Percentiles rank a stretch among this genome's conserved stretches.
Conservation (phyloP, 2,797 vertebrate species). For the Syngnathus acus region DNA sequence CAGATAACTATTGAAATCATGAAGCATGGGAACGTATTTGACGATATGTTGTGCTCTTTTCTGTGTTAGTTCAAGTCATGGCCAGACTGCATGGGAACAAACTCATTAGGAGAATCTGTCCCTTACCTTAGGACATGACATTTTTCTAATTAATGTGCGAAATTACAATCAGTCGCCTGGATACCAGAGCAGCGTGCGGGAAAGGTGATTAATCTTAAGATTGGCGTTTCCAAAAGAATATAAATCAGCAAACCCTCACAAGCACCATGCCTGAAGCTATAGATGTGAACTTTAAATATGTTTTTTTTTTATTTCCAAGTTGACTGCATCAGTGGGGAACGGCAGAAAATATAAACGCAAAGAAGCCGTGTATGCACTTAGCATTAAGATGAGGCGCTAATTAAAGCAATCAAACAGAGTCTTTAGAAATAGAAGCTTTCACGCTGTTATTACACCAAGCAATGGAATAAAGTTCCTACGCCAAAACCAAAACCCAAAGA, state of each 20-base stretch:
- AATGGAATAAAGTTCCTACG: background rate
- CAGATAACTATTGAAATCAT: background rate
- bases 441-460: background rate
- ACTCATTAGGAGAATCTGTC: background rate
- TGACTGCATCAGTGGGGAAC: constrained; percentile 44
- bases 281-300: constrained; percentile 55
- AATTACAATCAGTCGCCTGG: constrained; percentile 6
- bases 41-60: background rate
- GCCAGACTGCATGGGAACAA: background rate
- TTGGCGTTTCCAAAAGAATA: constrained; percentile 37
- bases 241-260: constrained; percentile 31
- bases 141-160: constrained; percentile 5
- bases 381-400: constrained; percentile 48
- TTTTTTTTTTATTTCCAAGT: constrained; percentile 33
- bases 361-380: constrained; percentile 44
- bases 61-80: background rate
- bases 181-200: constrained; percentile 1
- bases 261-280: constrained; percentile 32
- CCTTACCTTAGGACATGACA: constrained; percentile 8
- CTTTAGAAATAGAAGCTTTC: constrained; percentile 30
- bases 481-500: background rate
- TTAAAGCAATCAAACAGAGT: constrained; percentile 42
- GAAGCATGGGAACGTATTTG: background rate
- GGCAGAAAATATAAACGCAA: constrained; percentile 32
- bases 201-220: constrained; percentile 5